phyloP scores from a whole-genome alignment of 2,113 vertebrate species.

The Trochalopteron elliotii region DNA sequence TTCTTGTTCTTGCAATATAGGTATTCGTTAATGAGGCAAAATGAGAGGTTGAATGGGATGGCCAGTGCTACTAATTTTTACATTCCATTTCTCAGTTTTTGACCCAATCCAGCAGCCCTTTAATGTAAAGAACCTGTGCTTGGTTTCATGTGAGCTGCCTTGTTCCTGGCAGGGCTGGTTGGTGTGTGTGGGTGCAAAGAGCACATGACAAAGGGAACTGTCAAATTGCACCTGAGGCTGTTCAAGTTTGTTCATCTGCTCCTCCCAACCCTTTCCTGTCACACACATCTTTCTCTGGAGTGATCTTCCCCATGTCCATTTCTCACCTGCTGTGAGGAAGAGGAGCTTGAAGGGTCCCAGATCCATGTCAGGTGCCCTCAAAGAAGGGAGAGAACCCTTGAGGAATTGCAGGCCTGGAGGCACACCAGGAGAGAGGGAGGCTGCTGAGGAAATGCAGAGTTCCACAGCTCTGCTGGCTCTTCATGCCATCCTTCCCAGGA shows the following conservation, averaged over 20 bases:
- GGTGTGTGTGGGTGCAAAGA: neutral
- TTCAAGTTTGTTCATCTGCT: rapidly evolving
- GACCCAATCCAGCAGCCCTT: neutral
- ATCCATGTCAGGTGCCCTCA: rapidly evolving
- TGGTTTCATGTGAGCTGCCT: neutral
- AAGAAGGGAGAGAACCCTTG: neutral
- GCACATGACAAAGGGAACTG: neutral
- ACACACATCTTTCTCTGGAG: too few relatives aligned
- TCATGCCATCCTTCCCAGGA: neutral
- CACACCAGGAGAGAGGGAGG: neutral
- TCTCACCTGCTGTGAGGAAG: neutral
- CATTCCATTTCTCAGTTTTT: neutral
- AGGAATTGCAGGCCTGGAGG: too few relatives aligned
- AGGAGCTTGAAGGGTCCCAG: neutral
- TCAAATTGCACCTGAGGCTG: neutral
- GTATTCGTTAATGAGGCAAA: neutral
- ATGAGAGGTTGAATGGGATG: neutral
- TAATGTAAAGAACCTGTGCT: neutral
- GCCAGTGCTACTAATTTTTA: neutral
- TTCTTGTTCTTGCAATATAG: neutral
- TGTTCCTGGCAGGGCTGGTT: neutral
- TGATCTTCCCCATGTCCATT: neutral
- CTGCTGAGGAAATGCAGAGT: neutral
- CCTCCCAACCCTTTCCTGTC: neutral
- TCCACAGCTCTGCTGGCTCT: neutral